These are phyloP conservation scores for Torymus texanus DNA, from an alignment of 2,888 invertebrate genomes.

Conservation along the genomic window DNA sequence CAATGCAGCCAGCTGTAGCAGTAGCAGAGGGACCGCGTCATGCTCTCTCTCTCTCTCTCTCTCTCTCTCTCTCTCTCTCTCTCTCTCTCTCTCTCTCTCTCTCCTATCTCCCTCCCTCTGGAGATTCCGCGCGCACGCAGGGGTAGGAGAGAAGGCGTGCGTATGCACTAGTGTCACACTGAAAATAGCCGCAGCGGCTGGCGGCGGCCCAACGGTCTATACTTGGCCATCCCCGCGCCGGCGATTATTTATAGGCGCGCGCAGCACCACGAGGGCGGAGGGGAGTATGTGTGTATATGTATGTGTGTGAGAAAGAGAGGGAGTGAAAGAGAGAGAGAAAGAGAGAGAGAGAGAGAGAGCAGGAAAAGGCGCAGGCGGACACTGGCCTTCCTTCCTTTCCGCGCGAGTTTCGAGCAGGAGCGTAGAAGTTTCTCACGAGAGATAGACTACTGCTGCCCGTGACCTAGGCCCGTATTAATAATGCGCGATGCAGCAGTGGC, in stretches of 20 bases:
- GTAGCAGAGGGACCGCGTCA: too few relatives aligned
- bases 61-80: too few relatives aligned
- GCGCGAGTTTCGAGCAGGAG: neutral
- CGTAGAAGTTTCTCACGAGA: too few relatives aligned
- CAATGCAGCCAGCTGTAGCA: too few relatives aligned
- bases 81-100: too few relatives aligned
- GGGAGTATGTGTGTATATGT: too few relatives aligned
- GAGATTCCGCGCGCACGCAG: too few relatives aligned
- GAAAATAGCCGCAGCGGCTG: conserved; percentile 74
- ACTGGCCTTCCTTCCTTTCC: conserved; percentile 73
- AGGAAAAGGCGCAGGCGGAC: conserved; percentile 63
- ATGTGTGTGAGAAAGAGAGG: too few relatives aligned
- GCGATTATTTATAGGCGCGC: conserved; percentile 83
- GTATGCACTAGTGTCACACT: neutral
- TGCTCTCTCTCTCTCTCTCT: too few relatives aligned
- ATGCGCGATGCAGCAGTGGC: conserved; percentile 56
- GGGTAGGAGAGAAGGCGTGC: conserved; percentile 7
- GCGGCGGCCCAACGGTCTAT: conserved; percentile 89
- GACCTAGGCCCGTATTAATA: conserved; percentile 76
- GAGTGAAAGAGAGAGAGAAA: too few relatives aligned
- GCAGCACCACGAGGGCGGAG: neutral
- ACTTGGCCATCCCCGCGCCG: conserved; percentile 85
- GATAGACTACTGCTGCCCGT: conserved; percentile 72
- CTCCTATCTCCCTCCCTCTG: too few relatives aligned
- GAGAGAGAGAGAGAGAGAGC: conserved; percentile 1